Evolutionary conservation across 2,797 vertebrate genomes (phyloP), one percentile per base, ranked within the genome.

Genomic region (Helostoma temminkii): DNA sequence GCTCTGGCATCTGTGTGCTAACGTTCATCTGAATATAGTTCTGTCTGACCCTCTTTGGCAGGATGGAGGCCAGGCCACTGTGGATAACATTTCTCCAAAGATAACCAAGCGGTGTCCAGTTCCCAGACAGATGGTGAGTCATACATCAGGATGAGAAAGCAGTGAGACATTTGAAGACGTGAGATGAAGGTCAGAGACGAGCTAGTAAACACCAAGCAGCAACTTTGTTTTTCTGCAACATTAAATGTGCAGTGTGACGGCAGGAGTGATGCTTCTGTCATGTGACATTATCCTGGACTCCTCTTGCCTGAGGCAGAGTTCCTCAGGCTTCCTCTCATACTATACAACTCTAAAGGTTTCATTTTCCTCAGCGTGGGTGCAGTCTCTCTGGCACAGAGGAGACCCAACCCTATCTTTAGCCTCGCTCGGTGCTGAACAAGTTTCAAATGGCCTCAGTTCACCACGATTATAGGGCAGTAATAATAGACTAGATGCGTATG

Each of bases 51-150:
- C 68, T 54, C 69, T 88, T 72, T 65, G 26, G 55, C 84, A 94
- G 93, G 93, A 94, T 1, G 88, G 84, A 61, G 80, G 83, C 65
- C 91, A 88, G 42, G 64, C 50, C 2, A 46, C 77, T 3, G 54
- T 82, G 86, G 92, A 89, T 72, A 89, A 82, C 67, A 59, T 85
- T 80, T 91, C 89, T 77, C 84, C 90, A 64, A 92, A 91, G 89
- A 86, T 88, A 70, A 86, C 85, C 78, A 93, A 93, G 79, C 66
- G 56, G 60, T 93, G 89, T 84, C 82, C 58, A 1, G 56, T 92
- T 53, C 43, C 77, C 76, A 87, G 83, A 78, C 91, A 93, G 85
- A 92, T 90, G 93, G 93, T 94, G 78, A 90, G 85, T 15, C 46
- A 34, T 24, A 34, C n/a, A 41, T 47, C 48, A 37, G 42, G 34